Base-by-base conservation (phyloP, 2,797 vertebrate species). In the Melanitta fusca region DNA sequence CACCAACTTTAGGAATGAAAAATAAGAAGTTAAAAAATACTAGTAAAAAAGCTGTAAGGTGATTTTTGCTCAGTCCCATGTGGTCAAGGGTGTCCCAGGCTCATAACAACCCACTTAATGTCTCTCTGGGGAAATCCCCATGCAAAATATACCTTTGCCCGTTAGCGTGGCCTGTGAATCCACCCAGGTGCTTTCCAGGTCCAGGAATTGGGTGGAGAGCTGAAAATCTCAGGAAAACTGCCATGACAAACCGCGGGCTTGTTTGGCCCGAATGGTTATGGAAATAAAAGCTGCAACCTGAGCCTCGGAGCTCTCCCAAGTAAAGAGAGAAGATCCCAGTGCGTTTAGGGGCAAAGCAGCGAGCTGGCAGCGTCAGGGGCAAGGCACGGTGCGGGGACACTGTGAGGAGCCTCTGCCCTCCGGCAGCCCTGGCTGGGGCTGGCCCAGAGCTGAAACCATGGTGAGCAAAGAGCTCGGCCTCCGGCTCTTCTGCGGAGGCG, bases 401-500 rank as follows among this genome's bases (percentile, higher is more conserved):
- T 3, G 5, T 8, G 15, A 53, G 51, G 27, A 53, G 51, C 25
- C n/a, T 58, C 22, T 30, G 45, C 30, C 15, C 38, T 8, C 36
- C 2, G 0, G n/a, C 80, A 25, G 53, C 64, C 64, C 89, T 77
- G 68, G 12, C 56, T 0, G 0, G 58, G 80, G 36, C 66, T 83
- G 79, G 74, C 88, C n/a, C 51, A 7, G 13, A 60, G 80, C 64
- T 30, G 24, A 24, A 81, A 10, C 74, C 9, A 3, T 79, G 53
- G 68, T 0, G 6, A 66, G 80, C 47, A 82, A 64, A 41, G 30
- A 57, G 20, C n/a, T 89, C 0, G 0, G 36, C 80, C 93, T 85
- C 38, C 2, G 1, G 60, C 81, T 89, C 41, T 53, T 79, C 74
- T 78, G 70, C 0, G 0, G 43, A 34, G 32, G 49, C 22, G 2